Percentiles rank a stretch among this genome's conserved stretches.
phyloP scores from a whole-genome alignment of 1,140 invertebrate genomes.

The Drosophila orosa region DNA sequence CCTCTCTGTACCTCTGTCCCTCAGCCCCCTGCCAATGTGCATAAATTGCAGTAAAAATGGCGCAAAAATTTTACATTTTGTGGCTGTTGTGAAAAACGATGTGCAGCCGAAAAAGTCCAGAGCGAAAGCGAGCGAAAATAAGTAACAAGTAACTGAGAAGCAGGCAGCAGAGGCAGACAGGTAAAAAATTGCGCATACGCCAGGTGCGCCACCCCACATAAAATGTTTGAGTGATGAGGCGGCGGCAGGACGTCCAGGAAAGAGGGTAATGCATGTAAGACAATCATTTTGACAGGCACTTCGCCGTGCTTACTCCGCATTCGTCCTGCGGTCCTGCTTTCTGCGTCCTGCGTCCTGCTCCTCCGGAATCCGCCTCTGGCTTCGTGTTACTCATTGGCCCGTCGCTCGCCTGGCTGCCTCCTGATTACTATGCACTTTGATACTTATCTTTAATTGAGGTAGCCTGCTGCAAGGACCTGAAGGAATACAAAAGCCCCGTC shows the following conservation, averaged over 20 bases:
- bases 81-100: slow-evolving; percentile 75
- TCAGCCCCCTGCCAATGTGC: slow-evolving; percentile 43
- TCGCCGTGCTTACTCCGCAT: slow-evolving; percentile 19
- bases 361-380: slow-evolving; percentile 13
- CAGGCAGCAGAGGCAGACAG: slow-evolving; percentile 20
- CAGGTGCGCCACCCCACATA: slow-evolving; percentile 53
- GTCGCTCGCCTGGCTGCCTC: slow-evolving; percentile 72
- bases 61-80: slow-evolving; percentile 62
- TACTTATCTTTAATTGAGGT: slow-evolving; percentile 82
- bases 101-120: slow-evolving; percentile 65
- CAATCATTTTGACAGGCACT: slow-evolving; percentile 79
- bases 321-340: neutral
- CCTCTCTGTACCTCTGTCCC: too few species aligned
- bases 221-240: slow-evolving; percentile 49
- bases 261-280: slow-evolving; percentile 76
- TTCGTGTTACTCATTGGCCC: slow-evolving; percentile 61
- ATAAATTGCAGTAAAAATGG: slow-evolving; percentile 81
- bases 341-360: neutral
- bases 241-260: slow-evolving; percentile 25
- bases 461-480: slow-evolving; percentile 58
- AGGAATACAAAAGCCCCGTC: slow-evolving; percentile 49
- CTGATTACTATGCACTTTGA: slow-evolving; percentile 83
- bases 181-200: slow-evolving; percentile 78
- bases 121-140: slow-evolving; percentile 33
- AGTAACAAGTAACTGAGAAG: slow-evolving; percentile 59